These are phyloP conservation scores for Xerus rutilus DNA, from an alignment of 2,797 vertebrate species.

Conservation along the genomic window DNA sequence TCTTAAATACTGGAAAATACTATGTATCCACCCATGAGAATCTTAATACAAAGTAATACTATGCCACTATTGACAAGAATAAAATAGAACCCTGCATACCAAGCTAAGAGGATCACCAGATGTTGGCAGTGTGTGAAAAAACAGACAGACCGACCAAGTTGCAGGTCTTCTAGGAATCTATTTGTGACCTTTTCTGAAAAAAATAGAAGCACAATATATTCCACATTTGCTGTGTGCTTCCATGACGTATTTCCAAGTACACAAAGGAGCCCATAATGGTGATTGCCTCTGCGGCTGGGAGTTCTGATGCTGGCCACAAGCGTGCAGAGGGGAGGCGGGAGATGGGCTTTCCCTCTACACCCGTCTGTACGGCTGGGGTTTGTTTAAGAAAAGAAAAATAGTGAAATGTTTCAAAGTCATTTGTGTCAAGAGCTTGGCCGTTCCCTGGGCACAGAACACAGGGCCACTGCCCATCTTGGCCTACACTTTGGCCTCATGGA, in stretches of 20 bases:
- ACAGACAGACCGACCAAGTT: background rate
- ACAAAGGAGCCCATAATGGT: background rate
- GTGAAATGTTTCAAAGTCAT: background rate
- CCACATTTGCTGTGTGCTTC: background rate
- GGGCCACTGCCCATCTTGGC: rapidly evolving
- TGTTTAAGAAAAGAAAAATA: background rate
- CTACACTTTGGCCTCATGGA: rapidly evolving
- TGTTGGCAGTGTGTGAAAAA: background rate
- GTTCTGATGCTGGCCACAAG: background rate
- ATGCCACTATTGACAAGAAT: background rate
- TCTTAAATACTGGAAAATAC: background rate
- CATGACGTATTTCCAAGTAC: background rate
- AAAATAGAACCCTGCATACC: background rate
- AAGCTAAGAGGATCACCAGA: background rate
- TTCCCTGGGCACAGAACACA: rapidly evolving
- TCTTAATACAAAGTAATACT: background rate
- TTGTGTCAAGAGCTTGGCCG: rapidly evolving
- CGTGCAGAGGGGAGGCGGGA: background rate
- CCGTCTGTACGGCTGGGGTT: background rate
- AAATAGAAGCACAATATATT: too few relatives aligned
- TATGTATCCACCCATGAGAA: background rate
- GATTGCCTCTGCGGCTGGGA: background rate
- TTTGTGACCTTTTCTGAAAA: background rate
- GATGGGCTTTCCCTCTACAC: background rate
- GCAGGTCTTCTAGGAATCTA: background rate